phyloP scores from a whole-genome alignment of 2,888 invertebrate genomes.

The Strigamia transsilvanica region DNA sequence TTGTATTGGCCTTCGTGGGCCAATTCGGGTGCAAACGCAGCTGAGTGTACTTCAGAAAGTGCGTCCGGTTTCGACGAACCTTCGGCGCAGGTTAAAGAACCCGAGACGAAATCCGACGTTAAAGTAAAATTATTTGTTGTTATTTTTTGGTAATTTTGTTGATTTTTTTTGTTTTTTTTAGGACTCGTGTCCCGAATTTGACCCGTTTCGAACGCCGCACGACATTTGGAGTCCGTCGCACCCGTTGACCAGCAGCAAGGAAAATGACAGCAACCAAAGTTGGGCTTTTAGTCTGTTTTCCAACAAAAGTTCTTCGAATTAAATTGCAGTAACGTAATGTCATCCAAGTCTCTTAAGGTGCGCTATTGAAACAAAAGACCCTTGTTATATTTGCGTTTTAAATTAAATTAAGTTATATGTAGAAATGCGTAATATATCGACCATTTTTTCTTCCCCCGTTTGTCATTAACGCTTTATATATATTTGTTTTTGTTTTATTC shows the following conservation, averaged over 20 bases:
- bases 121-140: not conserved
- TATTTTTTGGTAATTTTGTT: too few relatives aligned
- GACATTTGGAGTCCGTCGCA: conserved; percentile 54
- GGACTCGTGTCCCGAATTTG: conserved; percentile 69
- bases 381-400: not conserved
- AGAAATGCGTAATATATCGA: not conserved
- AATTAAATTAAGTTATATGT: not conserved
- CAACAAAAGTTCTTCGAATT: conserved; percentile 44
- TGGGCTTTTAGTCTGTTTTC: conserved; percentile 51
- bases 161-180: conserved; percentile 62
- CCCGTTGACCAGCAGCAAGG: not conserved
- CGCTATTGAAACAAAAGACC: not conserved
- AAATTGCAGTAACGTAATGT: conserved; percentile 19
- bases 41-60: conserved; percentile 3
- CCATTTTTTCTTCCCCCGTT: not conserved
- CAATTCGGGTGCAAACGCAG: conserved; percentile 7
- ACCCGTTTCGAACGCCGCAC: conserved; percentile 69
- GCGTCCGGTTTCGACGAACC: not conserved
- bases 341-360: conserved; percentile 50
- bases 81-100: not conserved
- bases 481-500: not conserved
- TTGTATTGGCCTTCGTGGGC: not conserved
- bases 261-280: conserved; percentile 34
- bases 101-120: conserved; percentile 8
- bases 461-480: not conserved